Evolutionary conservation across 2,797 vertebrate species (phyloP).

Genomic region (Periophthalmus magnuspinnatus): DNA sequence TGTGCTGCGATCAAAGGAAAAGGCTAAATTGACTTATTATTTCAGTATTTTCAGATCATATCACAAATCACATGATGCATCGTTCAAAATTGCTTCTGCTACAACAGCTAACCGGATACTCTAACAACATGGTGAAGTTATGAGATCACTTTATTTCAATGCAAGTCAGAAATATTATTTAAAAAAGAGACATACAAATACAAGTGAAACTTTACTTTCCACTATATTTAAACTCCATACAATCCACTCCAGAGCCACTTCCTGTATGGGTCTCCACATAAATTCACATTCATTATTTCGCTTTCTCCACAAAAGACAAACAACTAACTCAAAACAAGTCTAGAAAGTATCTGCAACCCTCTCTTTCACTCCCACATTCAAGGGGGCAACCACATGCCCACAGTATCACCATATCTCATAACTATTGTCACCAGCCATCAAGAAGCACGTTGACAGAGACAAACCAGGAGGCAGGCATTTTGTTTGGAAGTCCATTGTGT

Average conservation of each 20-base stretch:
- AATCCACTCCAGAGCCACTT: not conserved
- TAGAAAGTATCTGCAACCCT: not conserved
- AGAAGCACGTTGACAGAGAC: constrained; percentile 36
- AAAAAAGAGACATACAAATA: not conserved
- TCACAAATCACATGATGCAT: not conserved
- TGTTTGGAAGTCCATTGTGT: constrained; percentile 3
- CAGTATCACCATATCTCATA: constrained; percentile 15
- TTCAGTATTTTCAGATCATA: not conserved
- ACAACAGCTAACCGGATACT: not conserved
- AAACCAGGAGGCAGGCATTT: constrained; percentile 23
- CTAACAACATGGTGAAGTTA: not conserved
- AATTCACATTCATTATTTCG: constrained; percentile 16
- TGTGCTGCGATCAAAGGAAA: not conserved
- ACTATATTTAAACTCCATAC: constrained; percentile 11
- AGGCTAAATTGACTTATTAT: too few relatives aligned
- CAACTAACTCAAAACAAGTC: constrained; percentile 11
- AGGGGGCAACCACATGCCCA: constrained; percentile 12
- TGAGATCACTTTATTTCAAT: not conserved
- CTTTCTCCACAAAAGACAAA: constrained; percentile 27
- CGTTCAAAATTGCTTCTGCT: not conserved
- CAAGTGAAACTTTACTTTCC: not conserved
- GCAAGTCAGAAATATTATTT: too few relatives aligned
- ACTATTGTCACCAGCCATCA: constrained; percentile 31
- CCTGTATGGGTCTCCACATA: constrained; percentile 1
- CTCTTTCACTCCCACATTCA: constrained; percentile 3